phyloP scores from a whole-genome alignment of 1,140 invertebrate species.

The Tetragnatha versicolor region DNA sequence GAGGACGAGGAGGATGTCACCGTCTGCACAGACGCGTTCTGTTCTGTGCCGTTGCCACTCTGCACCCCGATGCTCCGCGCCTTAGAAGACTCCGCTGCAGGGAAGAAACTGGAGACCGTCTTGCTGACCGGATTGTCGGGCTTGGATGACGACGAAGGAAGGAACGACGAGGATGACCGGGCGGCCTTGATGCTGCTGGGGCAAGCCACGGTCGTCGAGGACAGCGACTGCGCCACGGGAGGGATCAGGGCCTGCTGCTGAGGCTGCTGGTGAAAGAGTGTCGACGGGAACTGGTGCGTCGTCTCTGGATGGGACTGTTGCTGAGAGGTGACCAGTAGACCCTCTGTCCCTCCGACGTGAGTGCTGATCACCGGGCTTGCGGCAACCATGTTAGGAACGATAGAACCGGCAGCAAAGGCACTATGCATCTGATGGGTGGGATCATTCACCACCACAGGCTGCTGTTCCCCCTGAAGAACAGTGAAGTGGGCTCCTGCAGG shows the following conservation, averaged over 20 bases:
- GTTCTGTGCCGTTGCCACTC: constrained; percentile 46
- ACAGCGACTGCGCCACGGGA: constrained; percentile 43
- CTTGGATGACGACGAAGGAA: constrained; percentile 13
- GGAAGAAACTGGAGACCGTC: not conserved
- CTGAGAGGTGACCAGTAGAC: constrained; percentile 24
- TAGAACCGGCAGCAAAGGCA: constrained; percentile 57
- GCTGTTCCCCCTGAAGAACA: constrained; percentile 49
- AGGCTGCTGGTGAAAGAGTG: not conserved
- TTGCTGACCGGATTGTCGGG: not conserved
- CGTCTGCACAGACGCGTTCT: constrained; percentile 50
- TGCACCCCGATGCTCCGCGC: constrained; percentile 54
- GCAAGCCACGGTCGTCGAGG: constrained; percentile 38
- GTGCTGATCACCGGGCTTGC: constrained; percentile 50
- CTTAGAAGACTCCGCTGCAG: constrained; percentile 37
- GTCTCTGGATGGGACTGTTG: constrained; percentile 32
- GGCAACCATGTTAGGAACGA: constrained; percentile 55
- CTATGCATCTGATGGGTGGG: constrained; percentile 55
- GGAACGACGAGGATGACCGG: not conserved
- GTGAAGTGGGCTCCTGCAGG: constrained; percentile 53
- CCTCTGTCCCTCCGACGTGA: constrained; percentile 45
- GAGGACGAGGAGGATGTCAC: constrained; percentile 31
- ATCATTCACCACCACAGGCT: constrained; percentile 54
- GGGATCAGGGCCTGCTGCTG: constrained; percentile 23
- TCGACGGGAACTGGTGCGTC: constrained; percentile 7
- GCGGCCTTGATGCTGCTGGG: not conserved